Conservation (phyloP, 2,797 vertebrate genomes). For the Atherinosoma microstoma region DNA sequence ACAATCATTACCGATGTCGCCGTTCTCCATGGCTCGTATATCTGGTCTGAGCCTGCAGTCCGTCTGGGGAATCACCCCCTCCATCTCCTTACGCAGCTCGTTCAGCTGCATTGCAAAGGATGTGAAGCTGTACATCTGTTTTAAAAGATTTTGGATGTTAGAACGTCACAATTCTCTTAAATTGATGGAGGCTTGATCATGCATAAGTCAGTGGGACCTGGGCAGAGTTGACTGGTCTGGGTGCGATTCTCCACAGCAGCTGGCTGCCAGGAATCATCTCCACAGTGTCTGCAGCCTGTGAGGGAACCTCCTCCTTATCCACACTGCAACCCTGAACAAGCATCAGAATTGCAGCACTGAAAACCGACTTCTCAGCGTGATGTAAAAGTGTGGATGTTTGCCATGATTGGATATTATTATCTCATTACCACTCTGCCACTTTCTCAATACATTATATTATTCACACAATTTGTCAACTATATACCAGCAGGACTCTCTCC, state of each 20-base stretch:
- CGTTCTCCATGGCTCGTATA: slow-evolving; percentile 97
- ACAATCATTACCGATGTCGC: slow-evolving; percentile 90
- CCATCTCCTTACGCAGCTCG: slow-evolving; percentile 92
- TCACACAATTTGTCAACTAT: neutral
- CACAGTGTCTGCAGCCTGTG: slow-evolving; percentile 90
- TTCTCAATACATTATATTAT: neutral
- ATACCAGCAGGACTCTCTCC: neutral
- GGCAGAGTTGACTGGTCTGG: slow-evolving; percentile 91
- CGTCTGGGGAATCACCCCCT: slow-evolving; percentile 90
- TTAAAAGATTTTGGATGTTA: neutral
- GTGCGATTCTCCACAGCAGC: slow-evolving; percentile 93
- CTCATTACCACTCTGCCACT: neutral
- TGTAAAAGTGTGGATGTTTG: neutral
- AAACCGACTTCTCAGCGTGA: neutral
- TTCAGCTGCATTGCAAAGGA: slow-evolving; percentile 96
- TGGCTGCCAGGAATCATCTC: slow-evolving; percentile 91
- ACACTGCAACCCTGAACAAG: slow-evolving; percentile 78
- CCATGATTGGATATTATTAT: neutral
- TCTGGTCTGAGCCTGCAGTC: slow-evolving; percentile 95
- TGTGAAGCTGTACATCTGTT: slow-evolving; percentile 97
- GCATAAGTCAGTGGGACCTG: slow-evolving; percentile 81
- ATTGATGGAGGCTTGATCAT: neutral
- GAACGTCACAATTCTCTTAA: neutral
- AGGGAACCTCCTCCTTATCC: slow-evolving; percentile 88
- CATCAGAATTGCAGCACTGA: neutral